Conservation (phyloP, 2,113 vertebrate species). For the Gopherus evgoodei region DNA sequence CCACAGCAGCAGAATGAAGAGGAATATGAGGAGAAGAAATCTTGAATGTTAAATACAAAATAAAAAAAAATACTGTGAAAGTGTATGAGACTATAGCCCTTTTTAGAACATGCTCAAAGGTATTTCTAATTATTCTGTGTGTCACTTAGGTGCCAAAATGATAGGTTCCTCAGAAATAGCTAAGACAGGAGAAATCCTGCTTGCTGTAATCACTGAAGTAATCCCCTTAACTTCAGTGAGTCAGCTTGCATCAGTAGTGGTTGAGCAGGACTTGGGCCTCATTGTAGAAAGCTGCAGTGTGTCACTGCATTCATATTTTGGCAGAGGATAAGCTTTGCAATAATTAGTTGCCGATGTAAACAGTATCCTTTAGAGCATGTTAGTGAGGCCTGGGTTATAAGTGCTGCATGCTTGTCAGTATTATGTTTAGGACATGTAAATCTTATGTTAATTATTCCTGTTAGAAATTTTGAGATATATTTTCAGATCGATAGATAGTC, state of each 20-base stretch:
- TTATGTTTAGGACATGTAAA: background rate
- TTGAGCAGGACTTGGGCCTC: background rate
- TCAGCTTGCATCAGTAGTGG: background rate
- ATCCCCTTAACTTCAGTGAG: background rate
- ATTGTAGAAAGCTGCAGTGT: background rate
- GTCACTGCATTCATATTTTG: background rate
- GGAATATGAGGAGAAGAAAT: slow-evolving; percentile 1
- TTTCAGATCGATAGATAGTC: background rate
- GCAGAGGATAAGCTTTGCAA: background rate
- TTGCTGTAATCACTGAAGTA: background rate
- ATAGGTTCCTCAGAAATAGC: background rate
- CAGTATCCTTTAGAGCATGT: background rate
- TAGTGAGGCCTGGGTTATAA: background rate
- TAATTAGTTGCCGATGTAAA: background rate
- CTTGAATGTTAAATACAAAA: background rate
- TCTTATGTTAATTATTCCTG: background rate
- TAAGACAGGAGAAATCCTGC: background rate
- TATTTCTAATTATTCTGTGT: background rate
- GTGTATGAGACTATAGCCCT: background rate
- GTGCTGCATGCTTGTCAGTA: background rate
- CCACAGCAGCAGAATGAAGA: accelerated
- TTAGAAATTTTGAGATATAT: background rate
- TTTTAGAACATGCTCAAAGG: background rate
- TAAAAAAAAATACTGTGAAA: background rate
- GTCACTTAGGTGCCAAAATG: background rate